Evolutionary conservation across 30 jellyfish, hydroid and myxozoan species (phyloP), one percentile per base, ranked within the genome.

Genomic region (Aurelia sp.): DNA sequence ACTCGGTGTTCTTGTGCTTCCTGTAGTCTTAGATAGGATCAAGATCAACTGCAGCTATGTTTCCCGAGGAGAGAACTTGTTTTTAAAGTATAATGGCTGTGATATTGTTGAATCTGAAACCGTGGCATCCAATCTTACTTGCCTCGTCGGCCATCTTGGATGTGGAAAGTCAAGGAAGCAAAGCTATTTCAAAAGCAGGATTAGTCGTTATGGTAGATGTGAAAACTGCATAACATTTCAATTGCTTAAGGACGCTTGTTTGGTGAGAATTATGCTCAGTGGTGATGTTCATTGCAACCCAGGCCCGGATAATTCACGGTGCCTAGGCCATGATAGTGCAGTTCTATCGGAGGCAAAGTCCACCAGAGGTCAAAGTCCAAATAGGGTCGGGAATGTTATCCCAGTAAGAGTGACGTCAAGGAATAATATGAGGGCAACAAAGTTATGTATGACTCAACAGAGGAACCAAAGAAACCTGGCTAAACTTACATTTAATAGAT

Each of bases 401-500:
- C 81, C 90, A 79, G 81, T 64, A n/a, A 62, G 90, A 51, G 81
- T 79, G 52, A 79, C 79, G 19, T 37, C 82, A 63, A 64, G 90
- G 69, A 35, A 40, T 23, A 21, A 44, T n/a, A 79, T 52, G 33
- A 40, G 79, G 79, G 4, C 73, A 6, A 23, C 63, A 47, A 30
- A 65, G 31, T 11, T 47, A 16, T 16, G 70, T 5, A 57, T 22
- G 40, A 19, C 61, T 31, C 67, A 64, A 17, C 64, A 33, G 35
- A 64, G 90, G 23, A 67, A 66, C 65, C 71, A 44, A 19, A 23
- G 21, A 18, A 79, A 79, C 81, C 55, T 79, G 5, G 79, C 72
- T 8, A 79, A 79, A 47, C 79, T 62, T 63, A 17, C 58, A 35
- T 79, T 79, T 47, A 75, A 31, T 23, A 37, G 64, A 62, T 41